phyloP scores from a whole-genome alignment of 2,797 vertebrate species.

The Scyliorhinus canicula region DNA sequence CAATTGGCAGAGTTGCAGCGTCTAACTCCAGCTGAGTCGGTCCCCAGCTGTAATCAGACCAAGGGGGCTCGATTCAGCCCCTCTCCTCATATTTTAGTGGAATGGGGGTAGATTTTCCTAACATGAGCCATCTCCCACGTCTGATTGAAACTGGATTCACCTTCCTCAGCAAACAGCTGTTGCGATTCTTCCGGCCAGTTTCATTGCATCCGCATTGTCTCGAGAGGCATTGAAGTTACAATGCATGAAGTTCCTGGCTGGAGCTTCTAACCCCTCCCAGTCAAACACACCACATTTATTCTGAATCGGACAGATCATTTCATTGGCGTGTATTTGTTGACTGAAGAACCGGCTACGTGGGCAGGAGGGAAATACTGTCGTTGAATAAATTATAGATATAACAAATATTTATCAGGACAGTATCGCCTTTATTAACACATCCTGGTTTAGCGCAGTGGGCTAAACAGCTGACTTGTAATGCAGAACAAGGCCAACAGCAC shows the following conservation, averaged over 20 bases:
- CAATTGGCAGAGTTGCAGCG: not conserved
- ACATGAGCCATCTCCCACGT: not conserved
- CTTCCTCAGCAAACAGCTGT: not conserved
- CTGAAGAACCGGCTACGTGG: not conserved
- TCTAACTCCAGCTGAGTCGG: not conserved
- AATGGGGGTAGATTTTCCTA: not conserved
- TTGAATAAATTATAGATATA: not conserved
- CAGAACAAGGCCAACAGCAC: too few relatives aligned
- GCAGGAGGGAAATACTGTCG: not conserved
- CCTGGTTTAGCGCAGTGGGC: too few relatives aligned
- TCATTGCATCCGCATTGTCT: not conserved
- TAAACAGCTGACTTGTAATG: too few relatives aligned
- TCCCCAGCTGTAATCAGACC: not conserved
- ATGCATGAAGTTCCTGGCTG: not conserved
- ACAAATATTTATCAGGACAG: not conserved
- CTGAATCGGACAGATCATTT: not conserved
- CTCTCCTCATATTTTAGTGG: not conserved
- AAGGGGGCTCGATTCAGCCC: not conserved
- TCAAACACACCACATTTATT: not conserved
- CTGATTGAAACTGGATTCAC: not conserved
- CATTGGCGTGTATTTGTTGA: not conserved
- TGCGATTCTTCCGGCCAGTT: not conserved
- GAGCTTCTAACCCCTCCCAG: not conserved
- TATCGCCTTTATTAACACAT: too few relatives aligned
- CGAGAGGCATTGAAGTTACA: not conserved